Evolutionary conservation across 2,113 vertebrate species (phyloP).

Genomic region (Marcusenius ussheri): DNA sequence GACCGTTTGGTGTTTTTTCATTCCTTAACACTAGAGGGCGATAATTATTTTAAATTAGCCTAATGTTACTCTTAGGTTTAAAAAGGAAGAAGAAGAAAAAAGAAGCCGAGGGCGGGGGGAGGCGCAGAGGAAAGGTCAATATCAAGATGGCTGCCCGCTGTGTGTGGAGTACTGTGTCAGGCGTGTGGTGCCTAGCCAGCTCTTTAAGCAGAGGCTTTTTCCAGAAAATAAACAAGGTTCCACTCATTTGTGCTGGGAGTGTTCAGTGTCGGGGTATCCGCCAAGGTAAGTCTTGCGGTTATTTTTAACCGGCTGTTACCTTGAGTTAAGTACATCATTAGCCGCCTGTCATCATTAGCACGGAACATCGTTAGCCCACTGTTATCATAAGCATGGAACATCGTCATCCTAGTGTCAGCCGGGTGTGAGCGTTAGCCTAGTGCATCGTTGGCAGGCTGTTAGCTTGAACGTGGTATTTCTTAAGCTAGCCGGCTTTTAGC

Average conservation of each 20-base stretch:
- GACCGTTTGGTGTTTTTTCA: not conserved
- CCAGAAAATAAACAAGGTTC: not conserved
- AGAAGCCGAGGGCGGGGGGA: not conserved
- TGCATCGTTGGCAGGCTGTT: not conserved
- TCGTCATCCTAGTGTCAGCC: not conserved
- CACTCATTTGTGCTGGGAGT: not conserved
- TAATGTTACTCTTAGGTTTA: no score
- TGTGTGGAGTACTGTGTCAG: not conserved
- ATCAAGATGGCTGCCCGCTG: not conserved
- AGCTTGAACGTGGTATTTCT: not conserved
- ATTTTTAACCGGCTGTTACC: not conserved
- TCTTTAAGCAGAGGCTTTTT: not conserved
- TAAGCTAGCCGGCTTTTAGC: not conserved
- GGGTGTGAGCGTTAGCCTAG: not conserved
- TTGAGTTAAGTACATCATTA: not conserved
- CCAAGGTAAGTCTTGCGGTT: not conserved
- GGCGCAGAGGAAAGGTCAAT: not conserved
- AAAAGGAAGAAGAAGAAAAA: not conserved
- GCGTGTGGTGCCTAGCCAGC: not conserved
- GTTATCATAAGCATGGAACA: not conserved
- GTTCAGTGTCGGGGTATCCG: not conserved
- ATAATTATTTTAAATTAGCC: not conserved
- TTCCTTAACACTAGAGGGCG: conserved; percentile 5
- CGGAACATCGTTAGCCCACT: not conserved
- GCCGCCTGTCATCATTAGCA: not conserved